Base-by-base conservation (phyloP, 2,888 invertebrate genomes). In the Hyposoter dolosus region DNA sequence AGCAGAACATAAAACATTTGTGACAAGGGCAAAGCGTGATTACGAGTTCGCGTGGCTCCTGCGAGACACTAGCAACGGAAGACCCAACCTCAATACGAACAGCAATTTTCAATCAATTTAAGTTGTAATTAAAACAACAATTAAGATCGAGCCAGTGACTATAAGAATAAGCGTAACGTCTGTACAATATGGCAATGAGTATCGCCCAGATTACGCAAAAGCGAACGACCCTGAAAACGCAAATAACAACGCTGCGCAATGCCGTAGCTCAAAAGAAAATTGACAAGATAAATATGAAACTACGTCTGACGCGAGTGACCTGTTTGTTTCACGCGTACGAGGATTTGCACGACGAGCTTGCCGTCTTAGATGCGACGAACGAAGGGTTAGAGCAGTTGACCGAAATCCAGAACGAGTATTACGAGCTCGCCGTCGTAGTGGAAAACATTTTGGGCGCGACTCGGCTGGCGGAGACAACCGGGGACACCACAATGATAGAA, bases 201-300 rank as follows among this genome's bases (percentile, higher is more conserved):
- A 76, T 82, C 15, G 76, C 82, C 9, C 47, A 68, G 15, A 82
- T 82, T 35, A n/a, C 82, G 43, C 82, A 75, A n/a, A 82, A 82
- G 45, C 82, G 82, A 53, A 35, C 60, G 4, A 56, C 82, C 23
- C 32, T 76, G 23, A 76, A 53, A 17, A 56, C 23, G 45, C 82
- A 82, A 82, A 35, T 69, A 23, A 56, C 50, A 56, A 82, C 53
- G 15, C 40, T 82, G 35, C 76, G 76, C 3, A 56, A 66, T 68
- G 69, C 82, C 4, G 60, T 82, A 15, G 69, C 82, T 66, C 53
- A 82, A 43, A 50, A 45, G 19, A 56, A 43, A 56, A 28, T 76
- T 60, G 82, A 82, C 43, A 53, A 53, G 15, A 76, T 50, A 12
- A 68, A 82, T 3, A 68, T 68, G 56, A 66, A 68, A n/a, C n/a